Evolutionary conservation across 2,113 vertebrate species (phyloP).

Genomic region (Zapus hudsonius): DNA sequence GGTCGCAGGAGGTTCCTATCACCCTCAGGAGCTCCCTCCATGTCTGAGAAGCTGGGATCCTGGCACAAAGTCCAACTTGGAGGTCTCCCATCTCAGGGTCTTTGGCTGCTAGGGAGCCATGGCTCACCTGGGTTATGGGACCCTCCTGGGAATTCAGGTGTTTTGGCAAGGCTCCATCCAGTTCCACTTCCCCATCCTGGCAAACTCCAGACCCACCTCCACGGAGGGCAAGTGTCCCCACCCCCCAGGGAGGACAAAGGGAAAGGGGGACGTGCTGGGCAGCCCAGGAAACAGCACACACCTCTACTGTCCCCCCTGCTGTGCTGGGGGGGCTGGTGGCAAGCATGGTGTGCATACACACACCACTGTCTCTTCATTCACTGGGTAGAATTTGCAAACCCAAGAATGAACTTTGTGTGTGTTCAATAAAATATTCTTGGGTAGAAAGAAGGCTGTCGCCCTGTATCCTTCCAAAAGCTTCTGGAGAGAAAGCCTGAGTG

Average conservation of each 20-base stretch:
- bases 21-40: not conserved
- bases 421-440: conserved; percentile 26
- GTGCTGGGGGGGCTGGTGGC: not conserved
- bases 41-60: not conserved
- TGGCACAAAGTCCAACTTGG: not conserved
- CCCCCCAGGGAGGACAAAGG: not conserved
- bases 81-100: not conserved
- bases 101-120: not conserved
- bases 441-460: conserved; percentile 44
- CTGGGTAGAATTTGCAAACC: not conserved
- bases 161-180: not conserved
- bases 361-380: not conserved
- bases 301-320: not conserved
- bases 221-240: no score
- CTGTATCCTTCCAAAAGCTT: conserved; percentile 28
- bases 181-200: not conserved
- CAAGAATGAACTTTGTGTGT: not conserved
- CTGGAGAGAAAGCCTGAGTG: not conserved
- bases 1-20: not conserved
- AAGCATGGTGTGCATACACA: accelerated
- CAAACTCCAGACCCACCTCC: not conserved
- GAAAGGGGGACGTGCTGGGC: not conserved
- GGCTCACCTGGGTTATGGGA: not conserved
- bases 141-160: not conserved
- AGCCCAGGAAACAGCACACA: not conserved